Evolutionary conservation across 2,888 invertebrate genomes (phyloP), one percentile per base, ranked within the genome.

Genomic region (Limulus polyphemus): DNA sequence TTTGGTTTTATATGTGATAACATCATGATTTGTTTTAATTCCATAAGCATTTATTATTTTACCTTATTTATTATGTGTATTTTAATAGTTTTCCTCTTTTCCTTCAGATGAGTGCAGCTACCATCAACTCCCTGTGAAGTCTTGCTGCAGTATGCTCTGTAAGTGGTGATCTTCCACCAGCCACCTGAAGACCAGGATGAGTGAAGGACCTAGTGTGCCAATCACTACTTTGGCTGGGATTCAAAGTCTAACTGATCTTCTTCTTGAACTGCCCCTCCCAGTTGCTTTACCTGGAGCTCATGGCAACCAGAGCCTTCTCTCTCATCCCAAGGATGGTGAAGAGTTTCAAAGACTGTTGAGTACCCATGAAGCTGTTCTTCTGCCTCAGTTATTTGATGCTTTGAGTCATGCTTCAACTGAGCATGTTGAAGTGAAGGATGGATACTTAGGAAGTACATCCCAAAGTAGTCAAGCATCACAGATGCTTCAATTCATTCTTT

Each of bases 181-280:
- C 32, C 32, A 32, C 32, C 7, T 32, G 32, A 32, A 32, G 32
- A 67, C 63, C 62, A 67, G 64, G 67, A 67, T 64, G 62, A 64
- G 67, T 50, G 64, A 64, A 62, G 67, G 67, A 60, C 67, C 67
- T 50, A 67, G 67, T 61, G 67, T 67, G 49, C 67, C 67, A 32
- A 67, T 67, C 51, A 67, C 64, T 48, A 67, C 67, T 47, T 58
- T 67, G 59, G 67, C 67, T 49, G 67, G 64, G 49, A 68, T 69
- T 59, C 69, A 70, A 61, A 67, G 69, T 13, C 59, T 70, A 54
- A 69, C 68, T 54, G 69, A 70, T 51, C 62, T 70, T n/a, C 61
- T 70, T 16, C 55, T 64, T 11, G 70, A 70, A 55, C 62, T 70
- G 49, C 70, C 69, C 10, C 61, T 70, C 55, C 70, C 70, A 56